Evolutionary conservation across 2,888 invertebrate species (phyloP), one percentile per base, ranked within the genome.

Genomic region (Cataglyphis cursor): DNA sequence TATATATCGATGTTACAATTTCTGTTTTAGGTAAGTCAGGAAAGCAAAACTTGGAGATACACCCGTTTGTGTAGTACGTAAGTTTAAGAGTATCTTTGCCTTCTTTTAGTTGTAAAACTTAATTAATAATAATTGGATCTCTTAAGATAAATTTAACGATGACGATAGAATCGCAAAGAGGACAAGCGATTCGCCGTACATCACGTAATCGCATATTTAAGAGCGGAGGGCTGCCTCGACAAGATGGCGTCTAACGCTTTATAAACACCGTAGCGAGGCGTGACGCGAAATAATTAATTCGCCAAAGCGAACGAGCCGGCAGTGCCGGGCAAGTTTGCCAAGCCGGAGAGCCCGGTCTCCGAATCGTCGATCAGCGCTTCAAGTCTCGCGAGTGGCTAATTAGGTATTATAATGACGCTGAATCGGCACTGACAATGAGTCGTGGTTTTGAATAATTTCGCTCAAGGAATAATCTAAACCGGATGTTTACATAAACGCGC

Each of bases 341-440:
- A 78, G 62, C 24, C 59, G 65, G 81, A 75, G 81, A 85, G 72
- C 90, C 87, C 88, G 83, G 86, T 86, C 82, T 76, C 83, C 61
- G 87, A 91, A 87, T 90, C 84, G 87, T 82, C 88, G 82, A 85
- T 90, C 89, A 90, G 91, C 87, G 83, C 81, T 80, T 76, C 84
- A 57, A 83, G 84, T 68, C 85, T 85, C 87, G 84, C 82, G 85
- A 88, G 80, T 87, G 88, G 88, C 90, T 92, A 93, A 93, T 93
- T 93, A 93, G 92, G 89, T 92, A 92, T 93, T 93, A 92, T 93
- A 92, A 93, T 91, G 90, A 87, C 90, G 86, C 65, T 85, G 89
- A 88, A 91, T 89, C 83, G 85, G 84, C 87, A 88, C 84, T 66
- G 84, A 86, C 87, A 88, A 83, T 66, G 84, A 87, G 85, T 85